Evolutionary conservation across 2,888 invertebrate genomes (phyloP).

Genomic region (Cheilosia variabilis): DNA sequence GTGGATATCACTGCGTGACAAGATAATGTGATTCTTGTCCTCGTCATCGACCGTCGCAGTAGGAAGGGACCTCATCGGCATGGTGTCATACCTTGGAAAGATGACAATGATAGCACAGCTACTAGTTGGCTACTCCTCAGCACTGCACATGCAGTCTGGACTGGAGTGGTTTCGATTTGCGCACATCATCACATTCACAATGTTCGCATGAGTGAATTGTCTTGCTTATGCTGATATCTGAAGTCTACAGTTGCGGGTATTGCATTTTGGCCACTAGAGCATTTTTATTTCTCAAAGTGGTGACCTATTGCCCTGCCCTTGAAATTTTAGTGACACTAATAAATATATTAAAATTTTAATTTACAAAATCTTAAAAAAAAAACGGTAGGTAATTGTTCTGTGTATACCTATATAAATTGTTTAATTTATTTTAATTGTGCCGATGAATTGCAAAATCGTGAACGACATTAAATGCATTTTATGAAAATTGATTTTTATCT

Average conservation of each 20-base stretch:
- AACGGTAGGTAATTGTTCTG: neutral
- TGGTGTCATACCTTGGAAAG: neutral
- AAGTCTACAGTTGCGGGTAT: neutral
- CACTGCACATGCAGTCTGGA: constrained; percentile 45
- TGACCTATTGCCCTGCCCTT: neutral
- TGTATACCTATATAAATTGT: neutral
- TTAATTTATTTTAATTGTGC: neutral
- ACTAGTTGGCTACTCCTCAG: neutral
- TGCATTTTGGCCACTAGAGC: neutral
- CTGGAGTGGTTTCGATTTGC: constrained; percentile 67
- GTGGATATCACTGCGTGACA: constrained; percentile 23
- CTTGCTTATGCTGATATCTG: constrained; percentile 37
- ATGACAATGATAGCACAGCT: neutral
- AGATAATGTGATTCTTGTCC: neutral
- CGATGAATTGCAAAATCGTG: neutral
- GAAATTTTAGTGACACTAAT: neutral
- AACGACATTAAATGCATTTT: constrained; percentile 1
- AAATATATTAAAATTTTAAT: too few relatives aligned
- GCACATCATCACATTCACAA: constrained; percentile 54
- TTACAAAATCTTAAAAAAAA: too few relatives aligned
- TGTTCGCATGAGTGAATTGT: constrained; percentile 47
- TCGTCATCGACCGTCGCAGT: constrained; percentile 19
- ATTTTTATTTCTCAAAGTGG: neutral
- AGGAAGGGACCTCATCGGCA: neutral
- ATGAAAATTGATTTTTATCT: neutral